A percentile compares a stretch with the other conserved stretches of the same genome.
These are phyloP conservation scores for Microtus obscurus DNA, from an alignment of 2,797 vertebrate species.

Conservation along the genomic window DNA sequence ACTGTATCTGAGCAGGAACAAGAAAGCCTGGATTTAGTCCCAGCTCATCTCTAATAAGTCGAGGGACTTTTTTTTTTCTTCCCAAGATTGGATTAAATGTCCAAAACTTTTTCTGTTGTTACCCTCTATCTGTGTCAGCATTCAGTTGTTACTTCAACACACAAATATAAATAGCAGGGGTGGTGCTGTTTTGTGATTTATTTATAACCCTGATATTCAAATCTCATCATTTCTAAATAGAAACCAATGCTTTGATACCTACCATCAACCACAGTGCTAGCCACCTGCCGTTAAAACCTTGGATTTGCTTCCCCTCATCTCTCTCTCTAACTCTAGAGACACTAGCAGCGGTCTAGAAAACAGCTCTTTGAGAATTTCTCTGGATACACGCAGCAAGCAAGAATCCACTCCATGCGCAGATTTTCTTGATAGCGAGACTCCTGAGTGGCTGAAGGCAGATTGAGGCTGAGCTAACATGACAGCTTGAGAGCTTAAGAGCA, in stretches of 20 bases:
- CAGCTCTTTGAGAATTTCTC: background rate
- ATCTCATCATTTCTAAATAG: slow-evolving; percentile 16
- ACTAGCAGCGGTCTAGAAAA: background rate
- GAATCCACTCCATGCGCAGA: background rate
- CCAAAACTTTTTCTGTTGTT: background rate
- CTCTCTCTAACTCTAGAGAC: background rate
- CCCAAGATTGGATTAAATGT: background rate
- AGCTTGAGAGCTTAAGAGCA: slow-evolving; percentile 69
- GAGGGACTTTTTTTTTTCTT: background rate
- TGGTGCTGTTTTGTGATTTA: background rate
- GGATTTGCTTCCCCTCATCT: background rate
- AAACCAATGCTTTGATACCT: background rate
- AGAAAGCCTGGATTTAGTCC: background rate
- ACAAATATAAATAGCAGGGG: background rate
- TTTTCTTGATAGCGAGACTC: slow-evolving; percentile 57
- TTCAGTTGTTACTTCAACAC: background rate
- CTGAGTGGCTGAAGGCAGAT: slow-evolving; percentile 29
- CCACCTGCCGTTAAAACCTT: no score
- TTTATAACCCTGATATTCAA: background rate
- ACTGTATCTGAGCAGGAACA: background rate
- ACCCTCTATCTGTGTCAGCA: background rate
- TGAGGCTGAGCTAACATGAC: slow-evolving; percentile 62
- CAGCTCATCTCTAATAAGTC: background rate
- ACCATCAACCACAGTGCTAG: background rate
- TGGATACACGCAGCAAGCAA: background rate